Evolutionary conservation across 2,888 invertebrate genomes (phyloP).

Genomic region (Lottia gigantea): DNA sequence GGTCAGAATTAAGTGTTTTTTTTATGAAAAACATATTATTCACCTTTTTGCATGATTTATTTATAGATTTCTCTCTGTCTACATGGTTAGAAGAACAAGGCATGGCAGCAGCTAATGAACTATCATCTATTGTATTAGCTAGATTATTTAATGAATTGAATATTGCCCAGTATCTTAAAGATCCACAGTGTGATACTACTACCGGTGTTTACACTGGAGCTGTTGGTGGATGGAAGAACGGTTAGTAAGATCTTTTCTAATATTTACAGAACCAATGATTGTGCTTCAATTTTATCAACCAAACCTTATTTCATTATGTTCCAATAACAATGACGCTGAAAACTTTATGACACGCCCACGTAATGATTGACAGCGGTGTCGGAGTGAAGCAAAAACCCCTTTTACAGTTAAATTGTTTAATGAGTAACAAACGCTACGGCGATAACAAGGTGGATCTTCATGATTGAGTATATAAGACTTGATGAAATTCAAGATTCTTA

Average conservation of each 20-base stretch:
- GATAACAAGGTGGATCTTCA: too few species aligned
- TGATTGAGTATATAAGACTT: too few species aligned
- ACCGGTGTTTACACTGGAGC: conserved; percentile 26
- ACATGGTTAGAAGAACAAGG: conserved; percentile 26
- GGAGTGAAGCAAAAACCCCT: too few species aligned
- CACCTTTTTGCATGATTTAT: neutral
- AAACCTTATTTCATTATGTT: too few species aligned
- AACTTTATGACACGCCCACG: too few species aligned
- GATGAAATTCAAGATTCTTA: too few species aligned
- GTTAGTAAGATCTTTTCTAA: conserved; percentile 21
- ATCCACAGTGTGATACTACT: conserved; percentile 26
- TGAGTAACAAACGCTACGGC: too few species aligned
- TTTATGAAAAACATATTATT: neutral
- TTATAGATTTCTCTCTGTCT: conserved; percentile 33
- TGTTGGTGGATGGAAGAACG: conserved; percentile 36
- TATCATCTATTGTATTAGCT: conserved; percentile 27
- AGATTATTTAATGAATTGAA: conserved; percentile 30
- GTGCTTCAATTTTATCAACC: too few species aligned
- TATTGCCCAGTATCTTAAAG: conserved; percentile 29
- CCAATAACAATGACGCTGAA: too few species aligned
- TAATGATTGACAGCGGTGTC: too few species aligned
- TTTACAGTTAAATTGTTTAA: too few species aligned
- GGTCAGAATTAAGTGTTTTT: neutral
- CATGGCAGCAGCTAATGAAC: conserved; percentile 13
- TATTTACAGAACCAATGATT: too few species aligned